These are phyloP conservation scores for Kobus ellipsiprymnus DNA, from an alignment of 2,113 vertebrate species.

Conservation along the genomic window DNA sequence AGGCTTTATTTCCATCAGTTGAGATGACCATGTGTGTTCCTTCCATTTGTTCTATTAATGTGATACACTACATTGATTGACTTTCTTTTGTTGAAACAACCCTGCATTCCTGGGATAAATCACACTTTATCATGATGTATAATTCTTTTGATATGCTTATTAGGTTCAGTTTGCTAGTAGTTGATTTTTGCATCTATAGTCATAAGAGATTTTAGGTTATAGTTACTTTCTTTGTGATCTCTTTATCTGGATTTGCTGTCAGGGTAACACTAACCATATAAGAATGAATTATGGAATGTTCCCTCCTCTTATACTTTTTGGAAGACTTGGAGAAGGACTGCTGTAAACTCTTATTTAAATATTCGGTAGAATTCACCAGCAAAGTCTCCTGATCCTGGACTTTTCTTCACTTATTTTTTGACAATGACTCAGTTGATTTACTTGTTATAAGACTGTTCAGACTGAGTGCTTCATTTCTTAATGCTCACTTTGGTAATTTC, in stretches of 20 bases:
- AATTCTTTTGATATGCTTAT: neutral
- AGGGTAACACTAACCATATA: neutral
- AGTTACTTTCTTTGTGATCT: neutral
- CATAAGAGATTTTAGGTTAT: neutral
- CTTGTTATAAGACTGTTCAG: neutral
- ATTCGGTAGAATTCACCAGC: neutral
- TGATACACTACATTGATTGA: neutral
- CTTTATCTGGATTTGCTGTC: neutral
- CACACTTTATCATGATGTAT: neutral
- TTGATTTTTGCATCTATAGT: neutral
- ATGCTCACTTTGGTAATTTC: neutral
- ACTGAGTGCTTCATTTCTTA: neutral
- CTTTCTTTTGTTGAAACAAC: neutral
- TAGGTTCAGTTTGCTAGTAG: neutral
- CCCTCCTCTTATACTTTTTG: neutral
- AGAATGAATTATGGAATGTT: neutral
- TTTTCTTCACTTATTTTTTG: neutral
- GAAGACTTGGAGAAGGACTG: neutral
- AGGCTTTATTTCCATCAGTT: neutral
- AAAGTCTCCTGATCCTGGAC: neutral
- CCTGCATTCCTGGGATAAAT: neutral
- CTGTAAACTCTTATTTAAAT: neutral
- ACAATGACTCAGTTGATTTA: neutral
- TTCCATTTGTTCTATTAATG: neutral
- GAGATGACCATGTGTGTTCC: neutral